Evolutionary conservation across 2,797 vertebrate genomes (phyloP), one percentile per base, ranked within the genome.

Genomic region (Salarias fasciatus): DNA sequence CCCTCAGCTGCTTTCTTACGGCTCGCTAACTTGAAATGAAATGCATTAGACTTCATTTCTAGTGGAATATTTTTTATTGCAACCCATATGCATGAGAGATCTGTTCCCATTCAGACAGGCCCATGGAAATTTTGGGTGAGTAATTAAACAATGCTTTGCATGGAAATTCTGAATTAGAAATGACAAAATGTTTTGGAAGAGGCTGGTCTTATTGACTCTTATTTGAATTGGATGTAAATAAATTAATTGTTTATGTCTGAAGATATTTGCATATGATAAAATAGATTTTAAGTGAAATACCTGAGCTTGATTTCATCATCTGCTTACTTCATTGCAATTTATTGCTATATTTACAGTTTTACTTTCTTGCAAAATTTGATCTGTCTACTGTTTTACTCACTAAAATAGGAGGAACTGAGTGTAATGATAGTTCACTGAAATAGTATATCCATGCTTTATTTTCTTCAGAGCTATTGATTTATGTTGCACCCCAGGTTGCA

Each of bases 1-100:
- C 35, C 13, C 50, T 52, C 62, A 58, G 65, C 56, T 77, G 50
- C 48, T 77, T 83, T 68, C 66, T 50, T 7, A 69, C 62, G 69
- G 73, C 74, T 78, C 71, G 70, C 68, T 75, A 71, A 75, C 70
- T 82, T 77, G 60, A 77, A 83, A 86, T 68, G 47, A 76, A 75
- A 77, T 30, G 72, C 66, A 62, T 31, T 57, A 63, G 53, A 69
- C 75, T 60, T 53, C 40, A 52, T 49, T 40, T 74, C 15, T 54
- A 38, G 36, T 38, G 36, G 36, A 10, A 44, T 42, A 42, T 73
- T 73, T 73, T 73, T 75, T 62, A 69, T 67, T 55, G 74, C 68
- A 52, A 61, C 60, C 63, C 52, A 58, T 56, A 73, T 71, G 45
- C 53, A 69, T 40, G 56, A 24, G 50, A 68, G 50, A 70, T 75